These are phyloP conservation scores for Oxyruncus cristatus DNA, from an alignment of 2,113 vertebrate species.

Conservation along the genomic window DNA sequence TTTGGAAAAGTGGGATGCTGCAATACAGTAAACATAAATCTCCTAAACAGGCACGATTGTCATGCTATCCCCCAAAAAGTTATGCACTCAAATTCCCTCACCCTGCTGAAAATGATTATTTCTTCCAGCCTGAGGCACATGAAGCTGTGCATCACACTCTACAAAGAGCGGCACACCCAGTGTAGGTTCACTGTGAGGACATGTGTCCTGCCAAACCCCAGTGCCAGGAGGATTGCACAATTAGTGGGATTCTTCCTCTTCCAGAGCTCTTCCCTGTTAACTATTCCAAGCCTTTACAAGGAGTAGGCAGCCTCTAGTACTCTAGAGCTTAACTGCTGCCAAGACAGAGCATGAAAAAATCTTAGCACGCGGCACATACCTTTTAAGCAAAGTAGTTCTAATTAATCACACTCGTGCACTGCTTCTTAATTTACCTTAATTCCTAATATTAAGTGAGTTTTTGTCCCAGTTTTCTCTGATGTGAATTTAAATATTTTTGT, in stretches of 20 bases:
- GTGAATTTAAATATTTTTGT: neutral
- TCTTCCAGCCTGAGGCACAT: slow-evolving; percentile 18
- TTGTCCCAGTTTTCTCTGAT: neutral
- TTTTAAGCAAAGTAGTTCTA: slow-evolving; percentile 6
- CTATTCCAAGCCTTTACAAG: neutral
- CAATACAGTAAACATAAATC: slow-evolving; percentile 32
- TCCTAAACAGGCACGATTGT: neutral
- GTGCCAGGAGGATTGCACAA: slow-evolving; percentile 51
- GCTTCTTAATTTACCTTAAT: neutral
- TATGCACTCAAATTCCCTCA: slow-evolving; percentile 9
- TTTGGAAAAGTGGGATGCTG: slow-evolving; percentile 40
- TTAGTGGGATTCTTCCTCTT: slow-evolving; percentile 46
- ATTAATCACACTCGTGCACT: neutral
- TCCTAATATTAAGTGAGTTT: neutral
- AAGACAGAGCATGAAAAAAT: neutral
- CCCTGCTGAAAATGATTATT: slow-evolving; percentile 18
- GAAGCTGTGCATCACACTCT: neutral
- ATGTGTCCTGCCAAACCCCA: slow-evolving; percentile 3
- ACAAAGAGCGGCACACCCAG: slow-evolving; percentile 42
- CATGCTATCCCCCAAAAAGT: neutral
- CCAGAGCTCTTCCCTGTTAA: neutral
- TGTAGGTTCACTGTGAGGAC: slow-evolving; percentile 36
- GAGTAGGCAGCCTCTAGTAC: neutral
- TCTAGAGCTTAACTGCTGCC: slow-evolving; percentile 18
- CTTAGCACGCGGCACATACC: neutral